Evolutionary conservation across 2,888 invertebrate species (phyloP).

Genomic region (Notocelia uddmanniana): DNA sequence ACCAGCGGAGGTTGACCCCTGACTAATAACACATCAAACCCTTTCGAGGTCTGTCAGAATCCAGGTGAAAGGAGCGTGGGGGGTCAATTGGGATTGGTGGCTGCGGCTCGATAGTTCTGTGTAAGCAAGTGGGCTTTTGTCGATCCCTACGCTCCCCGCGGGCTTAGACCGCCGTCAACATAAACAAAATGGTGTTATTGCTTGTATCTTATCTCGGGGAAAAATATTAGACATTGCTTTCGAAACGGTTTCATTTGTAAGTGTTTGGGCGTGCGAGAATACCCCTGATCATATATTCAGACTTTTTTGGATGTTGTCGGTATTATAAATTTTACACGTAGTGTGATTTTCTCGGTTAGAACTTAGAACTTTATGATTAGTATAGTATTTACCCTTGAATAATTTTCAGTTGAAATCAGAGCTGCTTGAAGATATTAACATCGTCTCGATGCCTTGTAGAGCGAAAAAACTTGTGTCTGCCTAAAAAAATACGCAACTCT

Average conservation of each 20-base stretch:
- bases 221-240: conserved; percentile 66
- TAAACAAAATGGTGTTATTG: conserved; percentile 81
- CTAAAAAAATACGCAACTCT: too few species aligned
- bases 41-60: conserved; percentile 17
- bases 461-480: too few species aligned
- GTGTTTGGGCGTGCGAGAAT: conserved; percentile 34
- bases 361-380: too few species aligned
- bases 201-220: conserved; percentile 76
- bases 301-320: background rate
- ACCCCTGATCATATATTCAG: background rate
- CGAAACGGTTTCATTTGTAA: conserved; percentile 48
- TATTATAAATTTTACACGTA: background rate
- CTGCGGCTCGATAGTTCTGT: conserved; percentile 62
- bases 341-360: too few species aligned
- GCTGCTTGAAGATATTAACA: too few species aligned
- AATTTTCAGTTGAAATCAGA: background rate
- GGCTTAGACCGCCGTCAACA: conserved; percentile 74
- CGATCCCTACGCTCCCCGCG: conserved; percentile 64
- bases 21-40: conserved; percentile 48
- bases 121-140: conserved; percentile 61
- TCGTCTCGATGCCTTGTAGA: too few species aligned
- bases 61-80: conserved; percentile 47
- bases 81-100: conserved; percentile 56
- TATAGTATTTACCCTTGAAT: too few species aligned
- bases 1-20: conserved; percentile 55